phyloP scores from a whole-genome alignment of 2,888 invertebrate genomes.

The Apotomis betuletana region DNA sequence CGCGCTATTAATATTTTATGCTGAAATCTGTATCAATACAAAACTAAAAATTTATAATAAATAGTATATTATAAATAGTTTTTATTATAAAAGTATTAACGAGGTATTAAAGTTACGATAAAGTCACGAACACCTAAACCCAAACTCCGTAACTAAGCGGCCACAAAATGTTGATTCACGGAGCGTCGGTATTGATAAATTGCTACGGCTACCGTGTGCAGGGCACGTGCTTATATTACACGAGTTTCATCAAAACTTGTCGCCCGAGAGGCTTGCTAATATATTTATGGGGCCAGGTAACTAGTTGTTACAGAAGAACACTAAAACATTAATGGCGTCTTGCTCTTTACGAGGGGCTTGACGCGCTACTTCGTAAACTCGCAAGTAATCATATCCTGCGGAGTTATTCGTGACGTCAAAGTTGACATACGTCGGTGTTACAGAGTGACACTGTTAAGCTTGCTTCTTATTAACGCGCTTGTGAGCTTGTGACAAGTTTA shows the following conservation, averaged over 20 bases:
- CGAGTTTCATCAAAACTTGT: conserved; percentile 58
- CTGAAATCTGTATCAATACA: too few relatives aligned
- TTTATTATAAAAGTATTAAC: too few relatives aligned
- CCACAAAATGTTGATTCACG: neutral
- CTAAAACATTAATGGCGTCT: conserved; percentile 65
- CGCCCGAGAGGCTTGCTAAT: conserved; percentile 52
- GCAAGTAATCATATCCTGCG: conserved; percentile 62
- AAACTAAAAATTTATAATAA: too few relatives aligned
- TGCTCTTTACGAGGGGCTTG: conserved; percentile 62
- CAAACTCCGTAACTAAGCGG: neutral
- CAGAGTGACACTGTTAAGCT: too few relatives aligned
- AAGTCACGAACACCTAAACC: neutral
- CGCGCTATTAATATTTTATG: too few relatives aligned
- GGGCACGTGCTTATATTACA: conserved; percentile 32
- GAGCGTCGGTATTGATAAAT: conserved; percentile 20
- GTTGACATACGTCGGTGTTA: too few relatives aligned
- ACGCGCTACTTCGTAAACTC: conserved; percentile 59
- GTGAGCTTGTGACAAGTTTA: too few relatives aligned
- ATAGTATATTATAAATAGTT: too few relatives aligned
- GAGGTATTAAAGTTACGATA: too few relatives aligned
- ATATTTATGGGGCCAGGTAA: conserved; percentile 65
- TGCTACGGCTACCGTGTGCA: conserved; percentile 10
- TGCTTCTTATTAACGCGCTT: too few relatives aligned
- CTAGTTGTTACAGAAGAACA: conserved; percentile 59
- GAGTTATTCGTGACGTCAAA: conserved; percentile 5